Conservation (phyloP, 2,888 invertebrate species). For the Raillietiella orientalis region DNA sequence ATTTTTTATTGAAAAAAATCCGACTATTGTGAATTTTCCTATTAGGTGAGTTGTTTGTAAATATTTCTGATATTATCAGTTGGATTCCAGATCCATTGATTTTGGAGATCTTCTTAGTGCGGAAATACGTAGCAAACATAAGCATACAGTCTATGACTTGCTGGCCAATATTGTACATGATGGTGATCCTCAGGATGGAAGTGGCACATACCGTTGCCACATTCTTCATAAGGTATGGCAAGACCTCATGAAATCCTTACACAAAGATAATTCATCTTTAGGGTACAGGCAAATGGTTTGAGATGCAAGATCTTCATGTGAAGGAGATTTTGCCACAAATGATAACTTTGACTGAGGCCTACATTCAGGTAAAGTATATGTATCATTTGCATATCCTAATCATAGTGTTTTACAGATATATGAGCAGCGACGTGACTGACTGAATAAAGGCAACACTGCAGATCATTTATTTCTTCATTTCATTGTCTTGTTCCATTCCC, state of each 20-base stretch:
- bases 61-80: slow-evolving; percentile 3
- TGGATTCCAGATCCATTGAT: slow-evolving; percentile 46
- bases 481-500: too few relatives aligned
- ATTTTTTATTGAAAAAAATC: slow-evolving; percentile 96
- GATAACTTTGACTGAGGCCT: slow-evolving; percentile 95
- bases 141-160: slow-evolving; percentile 68
- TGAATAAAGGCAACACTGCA: too few relatives aligned
- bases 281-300: slow-evolving; percentile 56
- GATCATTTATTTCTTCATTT: too few relatives aligned
- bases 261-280: slow-evolving; percentile 10
- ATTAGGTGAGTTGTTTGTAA: slow-evolving; percentile 55
- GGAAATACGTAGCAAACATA: slow-evolving; percentile 39
- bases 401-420: too few relatives aligned
- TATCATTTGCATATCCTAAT: too few relatives aligned
- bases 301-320: slow-evolving; percentile 82
- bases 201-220: slow-evolving; percentile 80
- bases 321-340: slow-evolving; percentile 94
- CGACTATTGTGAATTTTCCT: slow-evolving; percentile 97
- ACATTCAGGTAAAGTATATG: slow-evolving; percentile 84
- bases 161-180: slow-evolving; percentile 98
- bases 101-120: slow-evolving; percentile 76
- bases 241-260: background rate
- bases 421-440: too few relatives aligned
- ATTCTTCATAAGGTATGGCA: slow-evolving; percentile 41
- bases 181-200: slow-evolving; percentile 45